Percentiles rank a stretch among this genome's conserved stretches.
Conservation (phyloP, 2,888 invertebrate genomes). For the Pantelozetes paolii region DNA sequence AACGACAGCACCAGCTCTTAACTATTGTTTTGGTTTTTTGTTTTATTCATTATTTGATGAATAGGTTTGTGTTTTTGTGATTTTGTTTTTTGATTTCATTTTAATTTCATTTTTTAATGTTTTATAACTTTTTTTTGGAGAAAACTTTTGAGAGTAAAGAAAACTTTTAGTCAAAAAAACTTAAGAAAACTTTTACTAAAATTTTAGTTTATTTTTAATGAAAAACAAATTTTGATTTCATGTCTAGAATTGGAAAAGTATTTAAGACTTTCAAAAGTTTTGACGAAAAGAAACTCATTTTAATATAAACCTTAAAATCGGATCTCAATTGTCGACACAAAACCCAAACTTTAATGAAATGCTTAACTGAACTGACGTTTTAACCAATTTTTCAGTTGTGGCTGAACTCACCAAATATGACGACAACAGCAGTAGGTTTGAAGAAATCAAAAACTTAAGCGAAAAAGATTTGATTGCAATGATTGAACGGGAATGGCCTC, state of each 20-base stretch:
- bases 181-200: not conserved
- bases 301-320: not conserved
- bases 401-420: conserved; percentile 18
- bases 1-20: conserved; percentile 27
- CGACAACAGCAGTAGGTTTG: conserved; percentile 6
- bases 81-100: not conserved
- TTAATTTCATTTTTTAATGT: not conserved
- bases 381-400: not conserved
- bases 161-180: not conserved
- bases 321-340: not conserved
- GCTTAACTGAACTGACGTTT: not conserved
- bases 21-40: not conserved
- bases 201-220: not conserved
- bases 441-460: conserved; percentile 3
- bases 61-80: conserved; percentile 24
- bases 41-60: not conserved
- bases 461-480: conserved; percentile 28
- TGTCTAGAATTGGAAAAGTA: not conserved
- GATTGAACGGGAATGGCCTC: conserved; percentile 30
- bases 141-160: conserved; percentile 26
- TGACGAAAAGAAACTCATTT: conserved; percentile 9
- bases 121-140: conserved; percentile 1
- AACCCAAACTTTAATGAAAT: not conserved
- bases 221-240: not conserved
- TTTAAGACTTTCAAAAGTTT: conserved; percentile 33